Evolutionary conservation across 2,797 vertebrate genomes (phyloP).

Genomic region (Esox lucius): DNA sequence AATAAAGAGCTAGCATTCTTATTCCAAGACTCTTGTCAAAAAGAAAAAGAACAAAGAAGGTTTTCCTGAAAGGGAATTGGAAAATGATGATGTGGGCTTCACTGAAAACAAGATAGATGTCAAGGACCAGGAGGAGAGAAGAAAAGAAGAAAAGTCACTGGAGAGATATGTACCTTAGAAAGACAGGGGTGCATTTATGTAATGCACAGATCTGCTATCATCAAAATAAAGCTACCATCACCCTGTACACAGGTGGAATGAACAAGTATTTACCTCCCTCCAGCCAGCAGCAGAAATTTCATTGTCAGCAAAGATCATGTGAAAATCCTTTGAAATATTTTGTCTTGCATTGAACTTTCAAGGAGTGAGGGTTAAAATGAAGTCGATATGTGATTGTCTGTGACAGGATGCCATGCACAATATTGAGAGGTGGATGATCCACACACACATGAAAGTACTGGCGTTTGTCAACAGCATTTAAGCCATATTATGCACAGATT

Average conservation of each 20-base stretch:
- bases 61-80: neutral
- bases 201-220: neutral
- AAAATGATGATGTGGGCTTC: neutral
- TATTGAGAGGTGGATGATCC: neutral
- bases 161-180: neutral
- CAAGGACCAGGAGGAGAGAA: neutral
- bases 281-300: neutral
- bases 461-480: neutral
- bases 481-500: slow-evolving; percentile 5
- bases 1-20: neutral
- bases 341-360: neutral
- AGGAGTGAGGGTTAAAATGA: neutral
- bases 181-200: neutral
- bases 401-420: neutral
- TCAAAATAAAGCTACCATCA: neutral
- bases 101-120: neutral
- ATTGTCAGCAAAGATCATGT: neutral
- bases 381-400: neutral
- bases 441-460: slow-evolving; percentile 13
- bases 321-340: neutral
- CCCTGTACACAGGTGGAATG: neutral
- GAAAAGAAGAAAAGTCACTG: neutral
- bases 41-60: neutral
- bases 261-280: neutral
- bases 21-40: neutral